Conservation (phyloP, 2,113 vertebrate species). For the Lota lota region DNA sequence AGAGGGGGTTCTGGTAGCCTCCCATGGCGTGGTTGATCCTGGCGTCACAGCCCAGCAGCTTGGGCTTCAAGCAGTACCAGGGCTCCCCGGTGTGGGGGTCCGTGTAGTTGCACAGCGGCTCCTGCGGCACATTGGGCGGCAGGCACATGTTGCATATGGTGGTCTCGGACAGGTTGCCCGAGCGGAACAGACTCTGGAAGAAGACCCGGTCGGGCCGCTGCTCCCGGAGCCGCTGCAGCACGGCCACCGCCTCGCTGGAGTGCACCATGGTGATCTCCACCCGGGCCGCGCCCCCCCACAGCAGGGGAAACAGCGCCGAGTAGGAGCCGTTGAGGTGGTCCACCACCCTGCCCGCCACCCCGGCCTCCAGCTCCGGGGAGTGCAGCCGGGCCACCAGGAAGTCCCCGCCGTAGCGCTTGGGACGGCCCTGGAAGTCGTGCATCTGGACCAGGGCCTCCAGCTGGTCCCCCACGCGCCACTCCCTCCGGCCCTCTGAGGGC, state of each 20-base stretch:
- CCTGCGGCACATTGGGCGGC: constrained; percentile 69
- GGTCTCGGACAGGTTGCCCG: constrained; percentile 83
- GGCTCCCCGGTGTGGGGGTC: constrained; percentile 90
- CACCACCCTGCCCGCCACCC: constrained; percentile 80
- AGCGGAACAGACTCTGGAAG: constrained; percentile 90
- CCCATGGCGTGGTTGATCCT: constrained; percentile 90
- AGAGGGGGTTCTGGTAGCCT: constrained; percentile 84
- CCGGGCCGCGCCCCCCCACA: constrained; percentile 84
- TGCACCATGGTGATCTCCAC: constrained; percentile 90
- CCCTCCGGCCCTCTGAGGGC: constrained; percentile 42
- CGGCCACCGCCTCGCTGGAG: constrained; percentile 85
- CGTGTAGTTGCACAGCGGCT: constrained; percentile 90
- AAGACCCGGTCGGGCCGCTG: constrained; percentile 86
- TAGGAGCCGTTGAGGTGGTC: constrained; percentile 92
- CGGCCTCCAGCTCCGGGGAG: constrained; percentile 81
- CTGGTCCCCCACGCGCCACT: constrained; percentile 80
- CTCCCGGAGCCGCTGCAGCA: constrained; percentile 82
- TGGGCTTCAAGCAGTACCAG: constrained; percentile 96
- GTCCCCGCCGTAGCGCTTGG: constrained; percentile 90
- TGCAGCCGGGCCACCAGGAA: constrained; percentile 88
- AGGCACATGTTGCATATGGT: constrained; percentile 91
- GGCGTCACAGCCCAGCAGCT: constrained; percentile 84
- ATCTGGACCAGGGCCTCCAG: constrained; percentile 84
- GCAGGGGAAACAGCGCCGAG: constrained; percentile 82
- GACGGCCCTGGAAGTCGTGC: constrained; percentile 84